Conservation (phyloP, 2,113 vertebrate genomes). For the Zapus hudsonius region DNA sequence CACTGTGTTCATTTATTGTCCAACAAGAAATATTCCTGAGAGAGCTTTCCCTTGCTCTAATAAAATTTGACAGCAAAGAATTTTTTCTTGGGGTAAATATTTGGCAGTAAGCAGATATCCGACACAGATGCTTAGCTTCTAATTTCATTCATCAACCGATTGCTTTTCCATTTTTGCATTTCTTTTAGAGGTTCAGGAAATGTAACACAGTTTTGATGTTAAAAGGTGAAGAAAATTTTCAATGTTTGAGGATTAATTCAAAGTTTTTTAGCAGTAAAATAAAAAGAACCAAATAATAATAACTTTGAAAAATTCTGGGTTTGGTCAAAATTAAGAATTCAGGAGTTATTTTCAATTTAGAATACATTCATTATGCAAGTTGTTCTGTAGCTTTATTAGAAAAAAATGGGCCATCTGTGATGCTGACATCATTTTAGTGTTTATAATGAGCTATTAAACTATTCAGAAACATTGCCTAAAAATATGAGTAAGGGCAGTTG, state of each 20-base stretch:
- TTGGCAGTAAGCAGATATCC: constrained; percentile 52
- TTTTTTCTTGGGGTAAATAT: constrained; percentile 53
- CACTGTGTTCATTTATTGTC: constrained; percentile 63
- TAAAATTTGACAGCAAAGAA: constrained; percentile 69
- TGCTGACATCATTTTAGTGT: neutral
- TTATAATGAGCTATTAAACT: neutral
- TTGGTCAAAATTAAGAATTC: neutral
- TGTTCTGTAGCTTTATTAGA: neutral
- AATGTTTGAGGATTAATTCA: neutral
- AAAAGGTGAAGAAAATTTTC: neutral
- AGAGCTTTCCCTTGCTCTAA: constrained; percentile 57
- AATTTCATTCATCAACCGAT: constrained; percentile 17
- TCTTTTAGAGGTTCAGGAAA: constrained; percentile 13
- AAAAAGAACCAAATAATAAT: neutral
- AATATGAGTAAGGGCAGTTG: neutral
- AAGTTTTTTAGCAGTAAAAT: neutral
- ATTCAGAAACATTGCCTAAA: neutral
- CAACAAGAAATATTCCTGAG: constrained; percentile 65
- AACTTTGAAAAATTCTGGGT: neutral
- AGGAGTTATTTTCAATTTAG: neutral
- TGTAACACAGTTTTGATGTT: neutral
- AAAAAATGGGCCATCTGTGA: neutral
- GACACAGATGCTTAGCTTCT: constrained; percentile 45
- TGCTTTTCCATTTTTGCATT: neutral
- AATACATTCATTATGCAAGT: neutral